These are phyloP conservation scores for Morbakka virulenta DNA, from an alignment of 30 jellyfish, hydroid and myxozoan genomes.

Conservation along the genomic window DNA sequence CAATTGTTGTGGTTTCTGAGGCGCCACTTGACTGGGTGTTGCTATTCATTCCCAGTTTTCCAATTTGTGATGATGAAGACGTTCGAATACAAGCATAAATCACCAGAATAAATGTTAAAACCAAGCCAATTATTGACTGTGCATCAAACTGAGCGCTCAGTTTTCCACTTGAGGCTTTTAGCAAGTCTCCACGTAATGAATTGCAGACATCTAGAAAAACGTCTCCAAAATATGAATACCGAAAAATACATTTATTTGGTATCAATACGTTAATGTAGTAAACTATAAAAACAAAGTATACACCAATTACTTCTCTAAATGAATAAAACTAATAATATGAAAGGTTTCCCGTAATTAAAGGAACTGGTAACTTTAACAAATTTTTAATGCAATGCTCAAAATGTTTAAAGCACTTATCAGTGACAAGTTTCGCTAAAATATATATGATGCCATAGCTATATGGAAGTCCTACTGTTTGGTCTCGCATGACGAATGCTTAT, in stretches of 20 bases:
- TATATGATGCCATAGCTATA: too few species aligned
- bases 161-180: constrained; percentile 28
- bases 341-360: too few species aligned
- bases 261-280: too few species aligned
- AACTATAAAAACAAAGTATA: too few species aligned
- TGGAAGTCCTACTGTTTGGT: too few species aligned
- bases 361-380: too few species aligned
- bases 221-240: neutral
- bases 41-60: constrained; percentile 63
- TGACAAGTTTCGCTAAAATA: too few species aligned
- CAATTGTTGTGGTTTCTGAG: constrained; percentile 29
- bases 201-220: constrained; percentile 62
- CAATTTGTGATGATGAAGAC: constrained; percentile 84
- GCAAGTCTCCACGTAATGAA: constrained; percentile 45
- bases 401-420: too few species aligned
- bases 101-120: constrained; percentile 77
- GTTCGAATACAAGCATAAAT: constrained; percentile 84
- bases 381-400: too few species aligned
- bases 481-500: too few species aligned
- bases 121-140: constrained; percentile 89
- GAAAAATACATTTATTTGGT: neutral
- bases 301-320: too few species aligned
- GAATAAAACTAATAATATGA: too few species aligned
- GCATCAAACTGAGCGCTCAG: constrained; percentile 73
- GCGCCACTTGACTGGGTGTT: constrained; percentile 48